Base-by-base conservation (phyloP, 92 coral and sea anemone genomes). In the Micromussa lordhowensis region DNA sequence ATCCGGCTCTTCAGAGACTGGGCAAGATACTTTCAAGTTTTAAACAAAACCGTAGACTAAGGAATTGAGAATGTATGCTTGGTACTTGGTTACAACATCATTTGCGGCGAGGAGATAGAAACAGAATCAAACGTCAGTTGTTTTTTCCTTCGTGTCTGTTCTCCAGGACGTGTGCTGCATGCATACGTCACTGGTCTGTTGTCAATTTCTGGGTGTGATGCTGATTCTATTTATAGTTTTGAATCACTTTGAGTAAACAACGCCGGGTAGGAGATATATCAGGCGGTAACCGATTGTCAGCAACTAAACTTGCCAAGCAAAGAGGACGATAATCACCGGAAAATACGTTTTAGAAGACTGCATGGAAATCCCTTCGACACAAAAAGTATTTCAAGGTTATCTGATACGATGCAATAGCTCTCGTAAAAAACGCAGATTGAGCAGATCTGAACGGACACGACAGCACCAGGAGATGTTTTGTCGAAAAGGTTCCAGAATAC, bases 401-500 rank as follows among this genome's bases (percentile, higher is more conserved):
- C 12, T 32, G 10, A 49, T 66, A 5, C 13, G 34, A 28, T 64
- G 22, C 3, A 79, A 55, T 31, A 69, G 31, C 44, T 28, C 86
- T 19, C 78, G 86, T 29, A 75, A 30, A 16, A 82, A 69, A 49
- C 55, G 78, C 32, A 82, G 78, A 31, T 69, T 82, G 11, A 69
- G 86, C 34, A 75, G 24, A 36, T 66, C 71, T 28, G 74, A 75
- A 49, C 35, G 81, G 12, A 34, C 80, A 28, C 68, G 81, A 38
- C 75, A 59, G 29, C 57, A 55, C 53, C 31, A 49, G 5, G 71
- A 66, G 34, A 57, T 86, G 83, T 63, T 77, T 40, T 86, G 83
- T 35, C 83, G 66, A 77, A 86, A 64, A 29, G 89, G 89, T 48
- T 77, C 89, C 4, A 77, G 68, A 78, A 86, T 86, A 9, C 68